Conservation (phyloP, 2,797 vertebrate genomes). For the Syngnathus acus region DNA sequence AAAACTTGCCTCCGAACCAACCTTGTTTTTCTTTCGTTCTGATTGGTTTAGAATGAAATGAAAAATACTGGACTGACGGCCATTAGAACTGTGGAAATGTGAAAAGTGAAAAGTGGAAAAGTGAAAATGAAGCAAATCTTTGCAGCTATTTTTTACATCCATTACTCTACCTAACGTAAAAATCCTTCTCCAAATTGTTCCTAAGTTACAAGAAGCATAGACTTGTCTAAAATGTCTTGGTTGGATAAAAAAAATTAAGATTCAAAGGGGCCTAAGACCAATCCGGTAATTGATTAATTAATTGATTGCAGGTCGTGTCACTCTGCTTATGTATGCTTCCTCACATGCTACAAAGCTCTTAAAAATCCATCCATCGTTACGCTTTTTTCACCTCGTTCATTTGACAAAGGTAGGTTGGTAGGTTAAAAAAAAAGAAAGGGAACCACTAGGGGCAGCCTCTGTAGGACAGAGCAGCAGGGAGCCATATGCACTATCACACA, state of each 20-base stretch:
- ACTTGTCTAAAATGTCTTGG: background rate
- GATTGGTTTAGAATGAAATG: too few species aligned
- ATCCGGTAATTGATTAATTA: background rate
- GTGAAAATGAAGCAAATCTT: too few species aligned
- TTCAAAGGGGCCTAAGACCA: conserved; percentile 1
- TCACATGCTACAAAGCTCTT: conserved; percentile 3
- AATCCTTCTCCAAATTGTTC: background rate
- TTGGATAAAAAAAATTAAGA: background rate
- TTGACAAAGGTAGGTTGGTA: background rate
- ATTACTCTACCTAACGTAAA: background rate
- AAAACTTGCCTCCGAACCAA: too few species aligned
- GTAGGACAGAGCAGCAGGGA: conserved; percentile 7
- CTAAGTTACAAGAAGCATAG: background rate
- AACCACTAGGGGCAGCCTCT: conserved; percentile 6
- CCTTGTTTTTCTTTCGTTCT: too few species aligned
- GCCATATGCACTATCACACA: conserved; percentile 15
- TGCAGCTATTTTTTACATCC: too few species aligned
- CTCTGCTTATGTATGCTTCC: conserved; percentile 3
- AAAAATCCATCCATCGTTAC: conserved; percentile 1
- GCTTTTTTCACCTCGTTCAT: background rate
- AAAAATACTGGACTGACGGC: too few species aligned
- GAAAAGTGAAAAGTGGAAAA: too few species aligned
- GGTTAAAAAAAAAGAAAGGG: background rate
- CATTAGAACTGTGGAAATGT: too few species aligned
- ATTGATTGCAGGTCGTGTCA: background rate